Conservation (phyloP, 2,797 vertebrate species). For the Passerculus sandwichensis region DNA sequence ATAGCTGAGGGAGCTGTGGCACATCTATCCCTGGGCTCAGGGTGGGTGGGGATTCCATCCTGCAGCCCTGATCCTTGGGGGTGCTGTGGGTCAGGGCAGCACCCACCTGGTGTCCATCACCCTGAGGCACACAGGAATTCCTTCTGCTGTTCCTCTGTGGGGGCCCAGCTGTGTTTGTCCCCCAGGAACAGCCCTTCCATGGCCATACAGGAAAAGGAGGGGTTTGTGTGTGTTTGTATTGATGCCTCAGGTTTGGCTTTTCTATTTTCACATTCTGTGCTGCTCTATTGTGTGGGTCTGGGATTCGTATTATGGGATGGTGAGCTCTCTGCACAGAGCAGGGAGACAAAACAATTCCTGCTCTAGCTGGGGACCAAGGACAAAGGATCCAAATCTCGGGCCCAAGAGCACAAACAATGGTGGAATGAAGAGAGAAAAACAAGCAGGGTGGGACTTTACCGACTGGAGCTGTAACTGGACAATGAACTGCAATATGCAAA, state of each 20-base stretch:
- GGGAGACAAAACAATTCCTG: neutral
- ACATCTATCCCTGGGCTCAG: neutral
- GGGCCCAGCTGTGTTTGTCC: neutral
- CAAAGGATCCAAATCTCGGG: neutral
- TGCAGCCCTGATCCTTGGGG: accelerated
- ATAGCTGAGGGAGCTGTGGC: neutral
- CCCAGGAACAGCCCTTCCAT: neutral
- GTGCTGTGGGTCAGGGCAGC: neutral
- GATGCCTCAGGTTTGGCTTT: neutral
- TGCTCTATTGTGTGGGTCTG: neutral
- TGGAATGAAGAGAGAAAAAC: neutral
- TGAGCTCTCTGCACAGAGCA: neutral
- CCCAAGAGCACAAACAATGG: neutral
- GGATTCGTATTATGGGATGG: neutral
- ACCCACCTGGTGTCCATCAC: too few relatives aligned
- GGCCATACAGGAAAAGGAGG: accelerated
- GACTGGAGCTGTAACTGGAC: accelerated
- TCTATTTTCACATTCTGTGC: neutral
- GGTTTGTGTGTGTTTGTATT: accelerated
- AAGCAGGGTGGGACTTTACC: accelerated
- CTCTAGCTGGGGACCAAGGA: neutral
- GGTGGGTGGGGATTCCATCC: accelerated
- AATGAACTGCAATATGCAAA: neutral
- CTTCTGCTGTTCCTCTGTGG: neutral
- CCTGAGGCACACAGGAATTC: too few relatives aligned